Base-by-base conservation (phyloP, 2,797 vertebrate species). In the Acrossocheilus wenchowensis region DNA sequence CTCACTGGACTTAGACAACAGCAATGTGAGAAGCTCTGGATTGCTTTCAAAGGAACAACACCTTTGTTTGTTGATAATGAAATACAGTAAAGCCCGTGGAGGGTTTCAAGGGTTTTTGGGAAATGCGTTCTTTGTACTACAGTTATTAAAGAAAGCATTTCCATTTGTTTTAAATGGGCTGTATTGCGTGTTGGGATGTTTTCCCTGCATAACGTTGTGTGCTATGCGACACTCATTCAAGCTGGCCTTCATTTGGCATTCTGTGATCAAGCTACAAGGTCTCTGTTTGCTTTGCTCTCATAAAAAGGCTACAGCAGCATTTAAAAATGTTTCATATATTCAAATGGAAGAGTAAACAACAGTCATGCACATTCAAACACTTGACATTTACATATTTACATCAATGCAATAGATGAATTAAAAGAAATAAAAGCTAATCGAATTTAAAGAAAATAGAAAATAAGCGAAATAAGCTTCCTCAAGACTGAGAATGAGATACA, bases 1-100 rank as follows among this genome's bases (percentile, higher is more conserved):
- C 94, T 93, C 90, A 85, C 91, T 84, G 88, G 92, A 92, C 92
- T 93, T 69, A 57, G 74, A 84, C 75, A 81, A 60, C 36, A 36
- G 84, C 89, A 89, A 86, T 21, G 69, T 80, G 87, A 89, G 87
- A 89, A 71, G 62, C 74, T 83, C 57, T 84, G 82, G 85, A 86
- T 81, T 52, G 50, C 71, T 83, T 86, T 81, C 62, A 86, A 87
- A 87, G 81, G 71, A 83, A 84, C 82, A 57, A 85, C 69, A 87
- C 85, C 85, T 91, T 87, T 87, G 87, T 89, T 80, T 91, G 87
- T 78, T 80, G 78, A 88, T 82, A 89, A 80, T 78, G 86, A 87
- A 88, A 86, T 87, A 87, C 80, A 83, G 73, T 17, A 57, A 10
- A 39, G 23, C 68, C 86, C 17, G 30, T 68, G 77, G 52, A 78